Evolutionary conservation across 2,888 invertebrate species (phyloP).

Genomic region (Flexamia atlantica): DNA sequence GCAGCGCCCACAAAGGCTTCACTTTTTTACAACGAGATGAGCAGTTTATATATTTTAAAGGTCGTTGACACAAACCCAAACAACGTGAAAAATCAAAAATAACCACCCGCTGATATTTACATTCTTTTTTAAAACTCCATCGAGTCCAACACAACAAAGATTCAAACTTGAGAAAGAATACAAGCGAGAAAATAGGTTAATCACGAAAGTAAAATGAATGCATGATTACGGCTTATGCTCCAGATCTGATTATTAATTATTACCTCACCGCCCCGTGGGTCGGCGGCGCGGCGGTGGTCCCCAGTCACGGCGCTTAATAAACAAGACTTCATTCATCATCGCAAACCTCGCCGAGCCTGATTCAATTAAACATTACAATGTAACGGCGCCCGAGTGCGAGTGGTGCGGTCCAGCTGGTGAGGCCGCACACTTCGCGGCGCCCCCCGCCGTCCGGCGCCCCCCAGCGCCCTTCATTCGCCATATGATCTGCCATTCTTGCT

Average conservation of each 20-base stretch:
- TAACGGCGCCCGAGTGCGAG: neutral
- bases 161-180: too few relatives aligned
- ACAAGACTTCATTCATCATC: slow-evolving; percentile 18
- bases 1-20: too few relatives aligned
- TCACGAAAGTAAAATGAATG: too few relatives aligned
- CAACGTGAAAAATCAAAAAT: too few relatives aligned
- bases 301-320: slow-evolving; percentile 13
- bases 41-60: too few relatives aligned
- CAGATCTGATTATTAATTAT: neutral
- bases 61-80: too few relatives aligned
- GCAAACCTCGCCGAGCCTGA: slow-evolving; percentile 7
- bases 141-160: too few relatives aligned
- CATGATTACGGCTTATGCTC: neutral
- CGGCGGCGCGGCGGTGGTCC: neutral
- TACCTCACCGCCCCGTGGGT: neutral
- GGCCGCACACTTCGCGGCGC: neutral
- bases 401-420: neutral
- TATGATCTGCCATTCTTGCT: neutral
- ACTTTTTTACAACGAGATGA: too few relatives aligned
- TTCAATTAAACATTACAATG: slow-evolving; percentile 22
- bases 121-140: too few relatives aligned
- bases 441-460: slow-evolving; percentile 7
- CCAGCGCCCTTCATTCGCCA: neutral
- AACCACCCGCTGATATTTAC: too few relatives aligned
- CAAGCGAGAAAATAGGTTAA: too few relatives aligned